These are phyloP conservation scores for Vimba vimba DNA, from an alignment of 2,113 vertebrate genomes.

Conservation along the genomic window DNA sequence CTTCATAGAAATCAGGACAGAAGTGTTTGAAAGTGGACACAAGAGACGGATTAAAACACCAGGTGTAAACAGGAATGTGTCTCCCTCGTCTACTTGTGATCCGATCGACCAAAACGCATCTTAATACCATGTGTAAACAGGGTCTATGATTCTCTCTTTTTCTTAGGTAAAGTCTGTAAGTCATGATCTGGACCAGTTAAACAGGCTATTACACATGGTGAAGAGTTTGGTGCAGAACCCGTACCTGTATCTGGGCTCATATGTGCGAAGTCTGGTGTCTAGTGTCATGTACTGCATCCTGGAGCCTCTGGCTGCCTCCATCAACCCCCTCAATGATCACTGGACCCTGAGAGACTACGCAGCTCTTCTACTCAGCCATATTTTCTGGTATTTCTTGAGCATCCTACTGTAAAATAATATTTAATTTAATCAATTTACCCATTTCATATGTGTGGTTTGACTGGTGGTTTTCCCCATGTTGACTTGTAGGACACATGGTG, in stretches of 20 bases:
- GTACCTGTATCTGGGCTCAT: constrained; percentile 88
- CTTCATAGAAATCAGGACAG: too few species aligned
- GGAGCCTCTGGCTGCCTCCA: constrained; percentile 91
- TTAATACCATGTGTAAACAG: too few species aligned
- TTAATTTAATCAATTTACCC: not conserved
- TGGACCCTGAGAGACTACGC: constrained; percentile 92
- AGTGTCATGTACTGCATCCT: constrained; percentile 94
- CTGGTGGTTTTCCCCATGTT: not conserved
- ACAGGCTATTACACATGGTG: constrained; percentile 88
- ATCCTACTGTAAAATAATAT: not conserved
- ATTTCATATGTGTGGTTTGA: not conserved
- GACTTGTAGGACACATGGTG: constrained; percentile 83
- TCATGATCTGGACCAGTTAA: constrained; percentile 90
- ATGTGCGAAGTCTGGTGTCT: constrained; percentile 87
- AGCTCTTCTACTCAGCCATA: constrained; percentile 89
- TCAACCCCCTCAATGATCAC: constrained; percentile 96
- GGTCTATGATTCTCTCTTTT: not conserved
- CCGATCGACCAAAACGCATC: too few species aligned
- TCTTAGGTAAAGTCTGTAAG: constrained; percentile 90
- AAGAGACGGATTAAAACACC: too few species aligned
- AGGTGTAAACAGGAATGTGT: too few species aligned
- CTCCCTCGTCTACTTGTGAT: too few species aligned
- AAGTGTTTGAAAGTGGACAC: too few species aligned
- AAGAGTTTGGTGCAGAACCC: constrained; percentile 90
- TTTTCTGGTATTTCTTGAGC: constrained; percentile 81